Conservation (phyloP, 2,797 vertebrate genomes). For the Lagorchestes hirsutus region DNA sequence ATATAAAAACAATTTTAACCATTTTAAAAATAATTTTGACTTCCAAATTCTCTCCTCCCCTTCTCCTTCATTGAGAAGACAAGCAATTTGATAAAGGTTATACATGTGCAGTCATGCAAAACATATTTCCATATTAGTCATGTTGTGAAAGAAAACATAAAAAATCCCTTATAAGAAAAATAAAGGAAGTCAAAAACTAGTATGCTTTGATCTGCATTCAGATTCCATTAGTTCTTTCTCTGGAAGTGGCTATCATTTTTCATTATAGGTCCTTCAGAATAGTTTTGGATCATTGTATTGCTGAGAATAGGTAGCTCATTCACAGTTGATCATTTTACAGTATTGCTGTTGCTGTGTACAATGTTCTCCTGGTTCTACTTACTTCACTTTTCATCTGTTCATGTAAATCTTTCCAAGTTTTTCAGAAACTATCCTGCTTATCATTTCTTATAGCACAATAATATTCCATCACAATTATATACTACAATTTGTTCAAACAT, state of each 20-base stretch:
- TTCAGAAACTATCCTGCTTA: not conserved
- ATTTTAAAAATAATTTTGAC: not conserved
- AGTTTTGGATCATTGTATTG: not conserved
- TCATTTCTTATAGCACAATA: not conserved
- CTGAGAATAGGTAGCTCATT: not conserved
- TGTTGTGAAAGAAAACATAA: not conserved
- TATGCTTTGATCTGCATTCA: not conserved
- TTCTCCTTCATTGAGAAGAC: not conserved
- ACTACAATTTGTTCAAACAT: not conserved
- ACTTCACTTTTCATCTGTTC: not conserved
- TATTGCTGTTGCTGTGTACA: not conserved
- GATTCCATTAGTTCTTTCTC: not conserved
- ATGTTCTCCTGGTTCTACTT: not conserved
- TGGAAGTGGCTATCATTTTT: not conserved
- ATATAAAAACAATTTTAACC: not conserved
- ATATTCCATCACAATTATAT: not conserved
- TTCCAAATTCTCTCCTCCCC: not conserved
- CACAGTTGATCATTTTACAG: not conserved
- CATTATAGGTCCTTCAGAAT: not conserved
- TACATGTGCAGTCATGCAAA: not conserved
- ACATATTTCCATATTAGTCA: not conserved
- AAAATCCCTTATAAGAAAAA: not conserved
- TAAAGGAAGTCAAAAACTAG: not conserved
- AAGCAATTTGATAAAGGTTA: not conserved
- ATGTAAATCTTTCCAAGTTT: not conserved